Base-by-base conservation (phyloP, 2,888 invertebrate species). In the Ectemnius cavifrons region DNA sequence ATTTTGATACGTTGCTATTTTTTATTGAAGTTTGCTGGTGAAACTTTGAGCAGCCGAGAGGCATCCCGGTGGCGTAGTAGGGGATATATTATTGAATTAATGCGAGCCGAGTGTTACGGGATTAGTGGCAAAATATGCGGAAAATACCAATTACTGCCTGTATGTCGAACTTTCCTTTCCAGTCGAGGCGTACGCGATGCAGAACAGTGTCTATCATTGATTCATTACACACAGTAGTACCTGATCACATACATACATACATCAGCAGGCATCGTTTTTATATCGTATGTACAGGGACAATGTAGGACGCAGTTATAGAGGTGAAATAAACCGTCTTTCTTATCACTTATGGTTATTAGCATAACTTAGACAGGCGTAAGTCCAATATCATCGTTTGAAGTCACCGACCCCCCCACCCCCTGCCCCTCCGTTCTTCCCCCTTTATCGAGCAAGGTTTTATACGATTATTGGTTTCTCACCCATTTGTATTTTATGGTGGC, bases 1-100 rank as follows among this genome's bases (percentile, higher is more conserved):
- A 88, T 89, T 89, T 89, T 89, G 87, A 89, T 89, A 88, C 86
- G 83, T 87, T 88, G 78, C 83, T 87, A 84, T 87, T 87, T 37
- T 37, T 88, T 86, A 87, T 84, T 84, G 75, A 80, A 71, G 78
- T 82, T 81, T 73, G 76, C 75, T 5, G 76, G 78, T 77, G 71
- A 77, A 68, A 80, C 59, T 78, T 52, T 1, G 13, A 37, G 37
- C 37, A 0, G n/a, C n/a, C n/a, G n/a, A n/a, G 37, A 37, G 37
- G 37, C 37, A 11, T 37, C 37, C 37, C 37, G 37, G 37, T 37
- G 37, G 37, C 37, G 5, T 1, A 6, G 8, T 37, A 37, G 37
- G 37, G 37, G 11, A 37, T 37, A 37, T 37, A 37, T 37, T 37
- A 37, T 37, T 37, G 37, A 11, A 37, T 37, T 37, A 37, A 37